phyloP scores from a whole-genome alignment of 2,888 invertebrate genomes.

The Eupithecia dodoneata region DNA sequence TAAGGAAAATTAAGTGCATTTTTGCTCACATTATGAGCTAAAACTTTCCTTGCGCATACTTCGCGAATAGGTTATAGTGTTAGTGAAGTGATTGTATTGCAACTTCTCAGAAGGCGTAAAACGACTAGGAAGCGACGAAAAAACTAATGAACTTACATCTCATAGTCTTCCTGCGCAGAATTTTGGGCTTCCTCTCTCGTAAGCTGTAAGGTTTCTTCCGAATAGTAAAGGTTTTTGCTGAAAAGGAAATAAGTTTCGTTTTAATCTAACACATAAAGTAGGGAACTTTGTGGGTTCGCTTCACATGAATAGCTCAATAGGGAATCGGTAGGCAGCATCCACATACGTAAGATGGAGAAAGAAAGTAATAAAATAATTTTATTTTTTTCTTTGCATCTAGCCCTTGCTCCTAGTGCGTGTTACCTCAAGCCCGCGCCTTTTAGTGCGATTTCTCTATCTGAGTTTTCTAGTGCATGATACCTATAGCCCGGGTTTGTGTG shows the following conservation, averaged over 20 bases:
- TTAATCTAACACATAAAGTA: neutral
- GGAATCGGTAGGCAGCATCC: neutral
- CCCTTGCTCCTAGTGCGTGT: neutral
- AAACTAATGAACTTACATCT: slow-evolving; percentile 66
- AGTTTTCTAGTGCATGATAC: slow-evolving; percentile 40
- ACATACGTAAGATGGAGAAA: neutral
- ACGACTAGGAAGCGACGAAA: neutral
- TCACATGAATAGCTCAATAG: neutral
- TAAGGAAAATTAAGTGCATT: too few species aligned
- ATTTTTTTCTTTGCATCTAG: neutral
- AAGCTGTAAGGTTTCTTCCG: slow-evolving; percentile 79
- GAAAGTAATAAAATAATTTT: too few species aligned
- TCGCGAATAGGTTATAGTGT: neutral
- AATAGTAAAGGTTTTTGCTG: slow-evolving; percentile 80
- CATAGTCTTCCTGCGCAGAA: slow-evolving; percentile 76
- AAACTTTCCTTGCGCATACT: neutral
- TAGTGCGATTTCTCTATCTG: too few species aligned
- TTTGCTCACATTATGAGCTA: neutral
- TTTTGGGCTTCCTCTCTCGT: slow-evolving; percentile 80
- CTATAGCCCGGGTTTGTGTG: slow-evolving; percentile 51
- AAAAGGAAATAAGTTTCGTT: slow-evolving; percentile 39
- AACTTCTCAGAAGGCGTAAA: neutral
- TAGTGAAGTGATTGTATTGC: neutral
- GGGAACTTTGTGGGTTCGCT: neutral
- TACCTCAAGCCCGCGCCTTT: neutral